phyloP scores from a whole-genome alignment of 2,113 vertebrate species.

The Orycteropus afer region DNA sequence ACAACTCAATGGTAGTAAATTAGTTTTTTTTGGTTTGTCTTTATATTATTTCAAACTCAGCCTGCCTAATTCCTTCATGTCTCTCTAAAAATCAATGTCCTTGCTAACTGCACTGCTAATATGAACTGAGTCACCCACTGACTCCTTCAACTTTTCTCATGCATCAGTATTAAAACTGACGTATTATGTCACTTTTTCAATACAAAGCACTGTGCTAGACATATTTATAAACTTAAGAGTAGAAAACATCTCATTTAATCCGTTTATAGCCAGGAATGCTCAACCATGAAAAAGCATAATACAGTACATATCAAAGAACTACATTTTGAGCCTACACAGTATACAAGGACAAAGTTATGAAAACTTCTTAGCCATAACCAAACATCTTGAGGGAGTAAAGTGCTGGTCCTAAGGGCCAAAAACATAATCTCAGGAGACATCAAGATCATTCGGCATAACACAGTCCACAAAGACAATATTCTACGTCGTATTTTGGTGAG shows the following conservation, averaged over 20 bases:
- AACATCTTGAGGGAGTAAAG: no score
- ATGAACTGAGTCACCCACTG: neutral
- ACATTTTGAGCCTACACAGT: no score
- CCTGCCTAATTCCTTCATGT: neutral
- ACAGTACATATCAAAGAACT: neutral
- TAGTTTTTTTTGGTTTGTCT: no score
- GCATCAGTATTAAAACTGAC: neutral
- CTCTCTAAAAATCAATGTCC: neutral
- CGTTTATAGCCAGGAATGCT: neutral
- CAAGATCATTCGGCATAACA: no score
- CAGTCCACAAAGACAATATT: no score
- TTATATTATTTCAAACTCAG: conserved; percentile 40
- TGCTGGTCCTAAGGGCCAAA: no score
- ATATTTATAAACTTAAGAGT: neutral
- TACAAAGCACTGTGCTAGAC: neutral
- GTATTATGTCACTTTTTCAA: conserved; percentile 15
- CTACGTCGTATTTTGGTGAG: no score
- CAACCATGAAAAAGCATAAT: neutral
- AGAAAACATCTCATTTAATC: neutral
- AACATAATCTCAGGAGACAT: no score
- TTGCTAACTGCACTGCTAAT: neutral
- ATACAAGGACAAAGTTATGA: no score
- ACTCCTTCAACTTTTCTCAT: neutral
- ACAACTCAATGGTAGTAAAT: no score
- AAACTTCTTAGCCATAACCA: no score